phyloP scores from a whole-genome alignment of 2,113 vertebrate genomes.

The Paedocypris sp. region DNA sequence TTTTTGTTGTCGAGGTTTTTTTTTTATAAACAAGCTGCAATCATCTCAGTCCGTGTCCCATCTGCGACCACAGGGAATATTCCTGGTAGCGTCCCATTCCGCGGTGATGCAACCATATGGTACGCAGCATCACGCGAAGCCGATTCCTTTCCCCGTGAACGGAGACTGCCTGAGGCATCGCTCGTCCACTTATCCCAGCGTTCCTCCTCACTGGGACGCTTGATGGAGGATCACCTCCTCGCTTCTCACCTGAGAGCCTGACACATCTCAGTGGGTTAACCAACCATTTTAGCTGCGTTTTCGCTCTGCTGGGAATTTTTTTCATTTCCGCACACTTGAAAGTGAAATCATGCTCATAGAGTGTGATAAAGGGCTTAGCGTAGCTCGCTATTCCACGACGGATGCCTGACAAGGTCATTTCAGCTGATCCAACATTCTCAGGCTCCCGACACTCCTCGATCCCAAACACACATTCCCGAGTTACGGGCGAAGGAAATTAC shows the following conservation, averaged over 20 bases:
- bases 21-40: background rate
- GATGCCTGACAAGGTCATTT: conserved; percentile 1
- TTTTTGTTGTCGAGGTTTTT: no score
- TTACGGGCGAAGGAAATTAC: conserved; percentile 7
- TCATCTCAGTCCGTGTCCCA: background rate
- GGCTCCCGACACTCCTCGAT: conserved; percentile 3
- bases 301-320: background rate
- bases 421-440: background rate
- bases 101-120: conserved; percentile 5
- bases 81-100: background rate
- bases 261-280: background rate
- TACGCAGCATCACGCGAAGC: background rate
- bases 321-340: background rate
- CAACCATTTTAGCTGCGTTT: background rate
- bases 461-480: conserved; percentile 6
- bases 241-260: conserved; percentile 5
- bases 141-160: background rate
- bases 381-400: background rate
- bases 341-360: conserved; percentile 1
- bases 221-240: background rate
- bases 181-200: background rate
- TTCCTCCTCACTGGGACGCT: background rate
- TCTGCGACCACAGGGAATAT: conserved; percentile 8
- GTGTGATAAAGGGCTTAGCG: conserved; percentile 1
- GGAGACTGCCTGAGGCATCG: background rate